Evolutionary conservation across 2,888 invertebrate genomes (phyloP).

Genomic region (Pollenia amentaria): DNA sequence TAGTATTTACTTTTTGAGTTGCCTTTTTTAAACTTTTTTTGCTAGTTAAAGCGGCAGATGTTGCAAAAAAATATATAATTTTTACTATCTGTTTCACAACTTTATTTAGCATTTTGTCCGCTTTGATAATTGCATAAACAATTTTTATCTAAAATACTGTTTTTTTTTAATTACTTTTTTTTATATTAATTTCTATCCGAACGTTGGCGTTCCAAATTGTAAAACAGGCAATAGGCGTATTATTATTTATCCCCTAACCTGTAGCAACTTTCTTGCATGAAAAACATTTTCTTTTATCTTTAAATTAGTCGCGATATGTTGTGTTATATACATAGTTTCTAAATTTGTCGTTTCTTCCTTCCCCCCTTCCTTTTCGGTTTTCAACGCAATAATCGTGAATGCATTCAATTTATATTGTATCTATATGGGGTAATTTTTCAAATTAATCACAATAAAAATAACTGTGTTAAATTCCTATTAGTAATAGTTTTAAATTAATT

Average conservation of each 20-base stretch:
- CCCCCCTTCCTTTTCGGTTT: not conserved
- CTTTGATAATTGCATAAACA: too few species aligned
- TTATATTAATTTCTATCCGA: too few species aligned
- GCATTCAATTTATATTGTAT: conserved; percentile 34
- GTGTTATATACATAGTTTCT: not conserved
- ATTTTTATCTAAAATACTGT: too few species aligned
- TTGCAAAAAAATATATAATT: too few species aligned
- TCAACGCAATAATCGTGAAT: conserved; percentile 45
- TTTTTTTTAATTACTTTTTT: too few species aligned
- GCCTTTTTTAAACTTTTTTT: too few species aligned
- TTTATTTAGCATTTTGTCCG: too few species aligned
- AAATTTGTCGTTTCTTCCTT: not conserved
- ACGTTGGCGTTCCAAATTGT: too few species aligned
- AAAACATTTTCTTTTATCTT: conserved; percentile 15
- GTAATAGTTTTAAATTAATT: conserved; percentile 36
- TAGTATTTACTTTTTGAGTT: too few species aligned
- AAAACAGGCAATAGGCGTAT: not conserved
- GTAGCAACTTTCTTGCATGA: conserved; percentile 37
- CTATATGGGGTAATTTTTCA: conserved; percentile 44
- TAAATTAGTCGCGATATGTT: not conserved
- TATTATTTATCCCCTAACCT: conserved; percentile 42
- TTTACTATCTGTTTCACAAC: too few species aligned
- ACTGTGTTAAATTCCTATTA: conserved; percentile 41
- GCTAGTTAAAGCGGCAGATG: too few species aligned
- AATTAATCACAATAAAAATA: conserved; percentile 55